Evolutionary conservation across 2,888 invertebrate genomes (phyloP).

Genomic region (Pristionchus fissidentatus): DNA sequence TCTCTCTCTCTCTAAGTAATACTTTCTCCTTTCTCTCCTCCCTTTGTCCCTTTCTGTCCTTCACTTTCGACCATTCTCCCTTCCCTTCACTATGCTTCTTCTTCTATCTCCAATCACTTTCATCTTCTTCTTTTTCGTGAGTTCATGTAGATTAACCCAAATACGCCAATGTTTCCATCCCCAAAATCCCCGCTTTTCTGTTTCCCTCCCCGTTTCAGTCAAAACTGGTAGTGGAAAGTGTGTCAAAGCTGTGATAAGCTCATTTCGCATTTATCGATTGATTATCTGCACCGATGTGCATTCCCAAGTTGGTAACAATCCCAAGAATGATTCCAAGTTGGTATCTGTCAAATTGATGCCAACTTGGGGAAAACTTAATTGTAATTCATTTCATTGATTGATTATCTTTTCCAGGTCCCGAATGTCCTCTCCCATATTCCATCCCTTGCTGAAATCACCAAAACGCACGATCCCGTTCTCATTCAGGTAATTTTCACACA

Average conservation of each 20-base stretch:
- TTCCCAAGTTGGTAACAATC: too few relatives aligned
- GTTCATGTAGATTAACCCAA: slow-evolving; percentile 22
- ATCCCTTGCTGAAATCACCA: slow-evolving; percentile 15
- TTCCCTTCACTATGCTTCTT: slow-evolving; percentile 23
- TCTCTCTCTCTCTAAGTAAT: slow-evolving; percentile 17
- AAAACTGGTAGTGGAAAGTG: background rate
- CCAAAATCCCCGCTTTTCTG: background rate
- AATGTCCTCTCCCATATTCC: slow-evolving; percentile 20
- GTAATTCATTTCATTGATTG: background rate
- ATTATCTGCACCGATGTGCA: too few relatives aligned
- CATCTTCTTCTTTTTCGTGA: slow-evolving; percentile 30
- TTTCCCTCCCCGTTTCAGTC: slow-evolving; percentile 23
- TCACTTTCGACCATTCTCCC: slow-evolving; percentile 39
- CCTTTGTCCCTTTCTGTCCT: slow-evolving; percentile 22
- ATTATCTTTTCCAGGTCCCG: background rate
- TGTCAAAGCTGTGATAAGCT: background rate
- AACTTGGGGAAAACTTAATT: background rate
- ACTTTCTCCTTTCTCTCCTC: background rate
- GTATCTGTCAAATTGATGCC: too few relatives aligned
- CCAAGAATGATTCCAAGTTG: too few relatives aligned
- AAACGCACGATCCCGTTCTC: slow-evolving; percentile 25
- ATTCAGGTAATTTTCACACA: background rate
- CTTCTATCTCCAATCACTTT: background rate
- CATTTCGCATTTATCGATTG: too few relatives aligned
- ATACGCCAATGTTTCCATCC: slow-evolving; percentile 12